Conservation (phyloP, 92 coral and sea anemone genomes). For the Palythoa caribaeorum region DNA sequence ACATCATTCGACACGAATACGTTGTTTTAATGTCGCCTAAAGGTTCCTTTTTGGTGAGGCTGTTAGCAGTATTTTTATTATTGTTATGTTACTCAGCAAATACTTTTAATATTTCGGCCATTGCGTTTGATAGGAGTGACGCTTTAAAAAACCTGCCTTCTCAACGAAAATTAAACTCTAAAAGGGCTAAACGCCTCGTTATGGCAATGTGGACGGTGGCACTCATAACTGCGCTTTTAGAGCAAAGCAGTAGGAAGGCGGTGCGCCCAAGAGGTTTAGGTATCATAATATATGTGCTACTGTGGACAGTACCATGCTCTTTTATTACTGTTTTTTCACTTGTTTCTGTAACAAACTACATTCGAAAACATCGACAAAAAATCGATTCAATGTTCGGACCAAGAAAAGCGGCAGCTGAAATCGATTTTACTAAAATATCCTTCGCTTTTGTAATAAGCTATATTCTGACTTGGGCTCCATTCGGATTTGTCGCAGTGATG, state of each 20-base stretch:
- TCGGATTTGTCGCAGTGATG: background rate
- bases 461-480: background rate
- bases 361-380: background rate
- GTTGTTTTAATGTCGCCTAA: background rate
- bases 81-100: background rate
- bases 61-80: background rate
- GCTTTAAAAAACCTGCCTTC: background rate
- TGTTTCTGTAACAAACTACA: background rate
- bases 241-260: background rate
- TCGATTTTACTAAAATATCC: background rate
- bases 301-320: background rate
- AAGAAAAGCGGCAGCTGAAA: background rate
- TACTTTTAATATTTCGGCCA: background rate
- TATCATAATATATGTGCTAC: background rate
- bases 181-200: too few species aligned
- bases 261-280: background rate
- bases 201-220: background rate
- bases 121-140: background rate
- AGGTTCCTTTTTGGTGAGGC: background rate
- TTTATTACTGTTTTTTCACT: background rate
- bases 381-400: too few species aligned
- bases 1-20: too few species aligned
- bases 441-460: background rate
- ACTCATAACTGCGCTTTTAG: background rate
- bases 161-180: background rate